A percentile compares a stretch with the other conserved stretches of the same genome.
These are phyloP conservation scores for Chlorodrepanis virens DNA, from an alignment of 2,113 vertebrate species.

Conservation along the genomic window DNA sequence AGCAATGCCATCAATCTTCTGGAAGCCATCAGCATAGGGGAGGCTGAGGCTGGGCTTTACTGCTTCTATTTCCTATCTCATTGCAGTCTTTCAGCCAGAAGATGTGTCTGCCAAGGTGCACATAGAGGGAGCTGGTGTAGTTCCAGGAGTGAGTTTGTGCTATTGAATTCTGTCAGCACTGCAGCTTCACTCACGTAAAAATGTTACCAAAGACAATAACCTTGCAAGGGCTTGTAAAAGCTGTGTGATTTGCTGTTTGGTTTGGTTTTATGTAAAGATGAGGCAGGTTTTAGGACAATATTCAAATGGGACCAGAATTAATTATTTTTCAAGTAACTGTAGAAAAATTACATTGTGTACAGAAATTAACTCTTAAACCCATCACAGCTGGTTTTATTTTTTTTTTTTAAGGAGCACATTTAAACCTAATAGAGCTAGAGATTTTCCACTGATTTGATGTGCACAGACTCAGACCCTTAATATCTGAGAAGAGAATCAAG, in stretches of 20 bases:
- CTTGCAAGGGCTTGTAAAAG: neutral
- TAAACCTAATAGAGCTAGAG: neutral
- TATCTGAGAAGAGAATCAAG: neutral
- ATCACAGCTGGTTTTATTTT: neutral
- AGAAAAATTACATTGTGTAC: neutral
- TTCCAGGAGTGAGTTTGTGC: neutral
- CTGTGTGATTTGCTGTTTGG: neutral
- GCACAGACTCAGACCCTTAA: neutral
- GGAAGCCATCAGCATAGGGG: neutral
- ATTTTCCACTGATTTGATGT: neutral
- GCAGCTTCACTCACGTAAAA: neutral
- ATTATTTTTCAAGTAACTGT: neutral
- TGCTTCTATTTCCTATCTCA: neutral
- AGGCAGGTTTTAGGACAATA: neutral
- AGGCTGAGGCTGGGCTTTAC: neutral
- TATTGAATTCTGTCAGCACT: constrained; percentile 18
- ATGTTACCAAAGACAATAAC: neutral
- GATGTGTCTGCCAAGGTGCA: constrained; percentile 18
- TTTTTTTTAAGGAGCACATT: neutral
- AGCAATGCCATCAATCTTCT: neutral
- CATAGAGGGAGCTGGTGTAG: neutral
- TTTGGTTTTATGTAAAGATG: neutral
- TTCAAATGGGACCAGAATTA: neutral
- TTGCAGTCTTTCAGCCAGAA: neutral
- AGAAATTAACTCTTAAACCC: neutral